Evolutionary conservation across 2,888 invertebrate species (phyloP).

Genomic region (Digitonthophagus gazella): DNA sequence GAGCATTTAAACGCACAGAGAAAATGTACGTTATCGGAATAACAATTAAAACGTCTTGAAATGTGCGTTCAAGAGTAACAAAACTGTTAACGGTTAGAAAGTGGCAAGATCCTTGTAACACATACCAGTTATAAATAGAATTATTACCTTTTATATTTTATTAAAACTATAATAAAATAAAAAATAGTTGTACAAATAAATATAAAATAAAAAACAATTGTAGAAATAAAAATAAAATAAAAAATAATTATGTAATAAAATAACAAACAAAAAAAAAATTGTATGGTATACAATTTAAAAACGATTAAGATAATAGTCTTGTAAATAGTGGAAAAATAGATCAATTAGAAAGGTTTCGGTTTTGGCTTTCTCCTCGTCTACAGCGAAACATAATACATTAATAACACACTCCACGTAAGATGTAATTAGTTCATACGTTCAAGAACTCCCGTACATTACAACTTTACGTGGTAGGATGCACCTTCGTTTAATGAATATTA

Average conservation of each 20-base stretch:
- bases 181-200: too few relatives aligned
- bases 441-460: neutral
- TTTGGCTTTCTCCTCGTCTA: neutral
- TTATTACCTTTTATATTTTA: neutral
- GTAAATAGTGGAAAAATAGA: neutral
- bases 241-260: too few relatives aligned
- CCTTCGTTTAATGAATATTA: neutral
- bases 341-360: neutral
- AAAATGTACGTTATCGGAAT: too few relatives aligned
- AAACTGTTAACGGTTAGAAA: neutral
- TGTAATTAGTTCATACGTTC: neutral
- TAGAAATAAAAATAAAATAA: too few relatives aligned
- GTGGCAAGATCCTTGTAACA: neutral
- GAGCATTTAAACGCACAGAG: neutral
- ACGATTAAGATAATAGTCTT: too few relatives aligned
- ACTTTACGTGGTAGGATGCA: neutral
- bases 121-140: neutral
- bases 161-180: too few relatives aligned
- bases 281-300: too few relatives aligned
- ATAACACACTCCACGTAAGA: neutral
- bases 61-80: neutral
- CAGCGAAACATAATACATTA: neutral
- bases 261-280: too few relatives aligned
- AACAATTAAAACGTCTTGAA: neutral
- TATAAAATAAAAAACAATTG: too few relatives aligned